phyloP scores from a whole-genome alignment of 1,140 invertebrate species.

The Panagrolaimus sp. region DNA sequence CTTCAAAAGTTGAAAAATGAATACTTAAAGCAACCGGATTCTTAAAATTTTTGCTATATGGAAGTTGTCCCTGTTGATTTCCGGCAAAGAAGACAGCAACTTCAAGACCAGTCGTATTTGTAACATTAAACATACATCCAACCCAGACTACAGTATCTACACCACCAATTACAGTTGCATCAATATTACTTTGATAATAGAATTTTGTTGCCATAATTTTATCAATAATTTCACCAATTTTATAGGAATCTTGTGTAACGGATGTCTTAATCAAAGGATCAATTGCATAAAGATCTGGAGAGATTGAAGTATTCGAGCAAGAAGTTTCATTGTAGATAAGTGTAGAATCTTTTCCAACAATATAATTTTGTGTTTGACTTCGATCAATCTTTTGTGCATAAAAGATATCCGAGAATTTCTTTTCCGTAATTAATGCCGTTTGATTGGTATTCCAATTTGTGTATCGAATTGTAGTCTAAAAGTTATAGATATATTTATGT shows the following conservation, averaged over 20 bases:
- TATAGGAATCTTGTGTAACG: background rate
- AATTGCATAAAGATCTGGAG: background rate
- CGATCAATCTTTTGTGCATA: constrained; percentile 14
- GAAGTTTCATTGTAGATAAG: too few species aligned
- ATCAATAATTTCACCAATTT: constrained; percentile 12
- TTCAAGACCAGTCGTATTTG: background rate
- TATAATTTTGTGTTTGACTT: constrained; percentile 2
- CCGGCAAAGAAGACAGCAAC: background rate
- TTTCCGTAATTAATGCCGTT: constrained; percentile 18
- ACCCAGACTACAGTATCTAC: constrained; percentile 18
- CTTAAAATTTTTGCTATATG: background rate
- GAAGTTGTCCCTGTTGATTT: background rate
- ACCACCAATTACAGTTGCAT: constrained; percentile 7
- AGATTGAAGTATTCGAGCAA: background rate
- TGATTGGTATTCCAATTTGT: constrained; percentile 5
- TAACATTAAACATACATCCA: constrained; percentile 12
- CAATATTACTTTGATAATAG: background rate
- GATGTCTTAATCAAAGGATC: background rate
- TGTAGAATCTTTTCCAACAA: background rate
- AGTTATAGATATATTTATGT: background rate
- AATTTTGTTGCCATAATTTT: background rate
- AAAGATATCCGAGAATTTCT: constrained; percentile 15
- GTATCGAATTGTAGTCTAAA: constrained; percentile 17
- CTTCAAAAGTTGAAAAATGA: constrained; percentile 7
- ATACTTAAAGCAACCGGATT: background rate